Conservation (phyloP, 37 sponge, comb jelly and placozoan species). For the Beroe forskalii region DNA sequence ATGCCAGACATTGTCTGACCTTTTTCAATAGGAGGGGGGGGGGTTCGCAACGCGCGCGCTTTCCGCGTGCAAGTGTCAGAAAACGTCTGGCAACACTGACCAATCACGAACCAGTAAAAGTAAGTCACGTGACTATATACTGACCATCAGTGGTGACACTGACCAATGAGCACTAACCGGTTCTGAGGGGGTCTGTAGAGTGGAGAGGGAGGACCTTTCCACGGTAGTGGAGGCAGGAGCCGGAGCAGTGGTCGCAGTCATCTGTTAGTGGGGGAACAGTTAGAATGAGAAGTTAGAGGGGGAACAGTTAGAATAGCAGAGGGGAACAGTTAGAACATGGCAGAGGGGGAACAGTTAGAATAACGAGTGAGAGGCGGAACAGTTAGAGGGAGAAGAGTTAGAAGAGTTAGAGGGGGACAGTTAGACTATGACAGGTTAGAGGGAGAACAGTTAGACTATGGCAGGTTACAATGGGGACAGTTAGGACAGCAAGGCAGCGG, state of each 20-base stretch:
- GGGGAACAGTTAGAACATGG: not conserved
- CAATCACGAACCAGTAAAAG: too few species aligned
- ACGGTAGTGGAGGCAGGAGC: not conserved
- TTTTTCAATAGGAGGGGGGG: too few species aligned
- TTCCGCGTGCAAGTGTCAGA: too few species aligned
- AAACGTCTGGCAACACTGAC: too few species aligned
- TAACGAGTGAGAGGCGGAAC: not conserved
- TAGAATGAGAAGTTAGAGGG: not conserved
- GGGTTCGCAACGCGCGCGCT: too few species aligned
- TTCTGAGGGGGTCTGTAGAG: not conserved
- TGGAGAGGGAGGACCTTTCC: not conserved
- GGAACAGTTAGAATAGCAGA: not conserved
- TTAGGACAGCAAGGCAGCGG: too few species aligned
- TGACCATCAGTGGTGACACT: too few species aligned
- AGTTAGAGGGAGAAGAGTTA: too few species aligned
- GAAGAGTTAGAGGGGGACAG: not conserved
- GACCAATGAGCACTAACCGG: too few species aligned
- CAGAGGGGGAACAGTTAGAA: not conserved
- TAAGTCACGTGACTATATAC: too few species aligned
- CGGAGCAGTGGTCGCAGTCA: conserved; percentile 40
- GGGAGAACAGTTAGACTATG: not conserved
- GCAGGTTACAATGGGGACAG: too few species aligned
- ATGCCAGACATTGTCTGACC: too few species aligned
- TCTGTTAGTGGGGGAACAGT: not conserved
- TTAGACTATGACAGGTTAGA: not conserved